Percentiles rank a stretch among this genome's conserved stretches.
Conservation (phyloP, 2,797 vertebrate species). For the Anguilla marmorata region DNA sequence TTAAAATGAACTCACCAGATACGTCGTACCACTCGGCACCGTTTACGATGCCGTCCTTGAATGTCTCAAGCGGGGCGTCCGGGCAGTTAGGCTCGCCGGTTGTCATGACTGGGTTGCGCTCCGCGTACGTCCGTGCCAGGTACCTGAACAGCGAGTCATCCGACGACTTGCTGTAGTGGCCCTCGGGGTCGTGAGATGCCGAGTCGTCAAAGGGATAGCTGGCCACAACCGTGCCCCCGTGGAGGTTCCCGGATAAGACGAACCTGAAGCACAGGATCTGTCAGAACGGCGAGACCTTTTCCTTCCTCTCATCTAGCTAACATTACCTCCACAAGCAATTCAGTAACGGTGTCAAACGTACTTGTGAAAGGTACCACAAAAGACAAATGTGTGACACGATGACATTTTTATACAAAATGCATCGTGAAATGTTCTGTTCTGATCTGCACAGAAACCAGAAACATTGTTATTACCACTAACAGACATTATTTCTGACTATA, state of each 20-base stretch:
- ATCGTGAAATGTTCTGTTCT: not conserved
- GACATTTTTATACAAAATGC: not conserved
- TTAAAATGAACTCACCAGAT: slow-evolving; percentile 72
- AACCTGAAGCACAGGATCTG: slow-evolving; percentile 72
- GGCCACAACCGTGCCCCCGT: slow-evolving; percentile 93
- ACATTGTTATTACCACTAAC: not conserved
- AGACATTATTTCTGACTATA: not conserved
- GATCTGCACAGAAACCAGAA: not conserved
- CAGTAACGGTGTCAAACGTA: not conserved
- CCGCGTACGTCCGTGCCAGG: slow-evolving; percentile 84
- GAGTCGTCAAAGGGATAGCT: slow-evolving; percentile 98
- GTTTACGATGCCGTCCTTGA: slow-evolving; percentile 91
- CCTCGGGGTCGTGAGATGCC: slow-evolving; percentile 64
- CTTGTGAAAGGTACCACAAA: not conserved
- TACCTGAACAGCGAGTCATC: slow-evolving; percentile 89
- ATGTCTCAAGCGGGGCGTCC: slow-evolving; percentile 71
- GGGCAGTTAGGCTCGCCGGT: slow-evolving; percentile 84
- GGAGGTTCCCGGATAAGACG: slow-evolving; percentile 92
- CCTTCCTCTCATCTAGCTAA: not conserved
- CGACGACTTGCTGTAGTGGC: slow-evolving; percentile 83
- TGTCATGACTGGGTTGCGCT: slow-evolving; percentile 89
- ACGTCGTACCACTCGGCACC: slow-evolving; percentile 96
- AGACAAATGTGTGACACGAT: not conserved
- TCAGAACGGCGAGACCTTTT: not conserved
- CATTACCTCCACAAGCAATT: not conserved